Base-by-base conservation (phyloP, 2,888 invertebrate species). In the Hofmannophila pseudospretella region DNA sequence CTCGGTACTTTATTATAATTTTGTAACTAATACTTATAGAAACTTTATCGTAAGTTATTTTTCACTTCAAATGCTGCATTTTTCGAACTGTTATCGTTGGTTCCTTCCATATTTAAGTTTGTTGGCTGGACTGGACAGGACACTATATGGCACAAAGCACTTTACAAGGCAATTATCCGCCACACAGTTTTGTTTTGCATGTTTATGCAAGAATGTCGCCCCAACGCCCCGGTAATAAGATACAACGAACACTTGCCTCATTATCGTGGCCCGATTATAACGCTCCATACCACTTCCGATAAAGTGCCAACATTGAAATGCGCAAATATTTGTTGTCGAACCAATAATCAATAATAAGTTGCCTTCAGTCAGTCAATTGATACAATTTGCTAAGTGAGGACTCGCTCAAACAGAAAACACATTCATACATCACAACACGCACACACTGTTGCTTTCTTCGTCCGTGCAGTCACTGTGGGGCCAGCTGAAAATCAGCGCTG, bases 221-320 rank as follows among this genome's bases (percentile, higher is more conserved):
- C 32, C 43, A 47, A 65, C 73, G 70, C 76, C 75, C 70, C 67
- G 45, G 75, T 76, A 79, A 80, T 73, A 60, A 69, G 66, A 76
- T 67, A 73, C 66, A 48, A 39, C 41, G 54, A 60, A 60, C 66
- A 70, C 63, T 67, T 63, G 67, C 49, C 52, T 23, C 47, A 51
- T 51, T 65, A 69, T 71, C 69, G 27, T 12, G 9, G 20, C 27
- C 28, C 34, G 29, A 29, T 35, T 30, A 14, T 23, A 14, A n/a
- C 10, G 9, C n/a, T 10, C 8, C 9, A 23, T 30, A 13, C 3
- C n/a, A 34, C 11, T 11, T 11, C n/a, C 1, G 10, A 27, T 16
- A 16, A 5, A n/a, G n/a, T n/a, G n/a, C n/a, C n/a, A n/a, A n/a
- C n/a, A n/a, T n/a, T n/a, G n/a, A n/a, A n/a, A 3, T 23, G 7